These are phyloP conservation scores for Heliconius eleuchia DNA, from an alignment of 1,140 invertebrate species.

Conservation along the genomic window DNA sequence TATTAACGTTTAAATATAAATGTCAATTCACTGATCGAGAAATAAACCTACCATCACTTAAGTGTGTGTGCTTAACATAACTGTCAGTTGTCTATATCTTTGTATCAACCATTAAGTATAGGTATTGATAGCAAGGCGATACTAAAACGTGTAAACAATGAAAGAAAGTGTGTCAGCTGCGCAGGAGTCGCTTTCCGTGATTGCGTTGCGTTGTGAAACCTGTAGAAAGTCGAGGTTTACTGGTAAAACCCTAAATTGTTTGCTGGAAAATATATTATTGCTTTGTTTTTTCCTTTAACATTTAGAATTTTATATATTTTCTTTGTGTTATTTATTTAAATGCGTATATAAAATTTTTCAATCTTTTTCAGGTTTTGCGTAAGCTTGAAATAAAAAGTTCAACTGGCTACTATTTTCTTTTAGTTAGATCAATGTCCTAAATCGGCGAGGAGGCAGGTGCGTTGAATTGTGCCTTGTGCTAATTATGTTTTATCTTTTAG, in stretches of 20 bases:
- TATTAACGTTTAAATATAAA: too few species aligned
- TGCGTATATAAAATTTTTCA: too few species aligned
- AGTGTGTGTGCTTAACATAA: not conserved
- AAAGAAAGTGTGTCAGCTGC: constrained; percentile 49
- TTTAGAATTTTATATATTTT: too few species aligned
- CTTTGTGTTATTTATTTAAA: not conserved
- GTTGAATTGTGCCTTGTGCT: not conserved
- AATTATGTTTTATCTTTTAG: not conserved
- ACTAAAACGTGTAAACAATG: constrained; percentile 46
- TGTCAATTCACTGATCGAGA: too few species aligned
- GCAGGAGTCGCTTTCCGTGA: constrained; percentile 40
- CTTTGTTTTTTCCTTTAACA: not conserved
- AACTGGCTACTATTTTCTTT: not conserved
- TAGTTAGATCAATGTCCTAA: not conserved
- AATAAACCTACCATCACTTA: too few species aligned
- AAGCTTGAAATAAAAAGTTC: too few species aligned
- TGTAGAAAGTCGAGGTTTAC: constrained; percentile 26
- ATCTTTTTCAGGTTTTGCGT: too few species aligned
- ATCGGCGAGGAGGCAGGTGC: not conserved
- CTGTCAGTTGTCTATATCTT: not conserved
- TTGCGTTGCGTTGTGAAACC: constrained; percentile 43
- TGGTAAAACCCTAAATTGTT: constrained; percentile 22
- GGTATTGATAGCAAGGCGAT: constrained; percentile 27
- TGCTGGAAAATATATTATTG: not conserved
- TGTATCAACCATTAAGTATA: not conserved